Evolutionary conservation across 2,888 invertebrate genomes (phyloP).

Genomic region (Allygus modestus): DNA sequence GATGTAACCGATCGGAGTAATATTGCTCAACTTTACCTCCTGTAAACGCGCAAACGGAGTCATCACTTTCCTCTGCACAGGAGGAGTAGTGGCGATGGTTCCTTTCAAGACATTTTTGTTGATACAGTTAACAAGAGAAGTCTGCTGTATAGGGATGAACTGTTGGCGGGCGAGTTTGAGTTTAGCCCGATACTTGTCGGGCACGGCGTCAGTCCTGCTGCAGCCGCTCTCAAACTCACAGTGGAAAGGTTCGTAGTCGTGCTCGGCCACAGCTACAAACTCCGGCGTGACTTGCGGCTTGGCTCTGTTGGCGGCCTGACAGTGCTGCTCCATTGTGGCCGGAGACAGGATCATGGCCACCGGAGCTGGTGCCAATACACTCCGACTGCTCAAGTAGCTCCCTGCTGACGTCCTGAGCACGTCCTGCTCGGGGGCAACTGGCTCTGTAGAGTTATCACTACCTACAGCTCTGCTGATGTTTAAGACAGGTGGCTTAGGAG

Average conservation of each 20-base stretch:
- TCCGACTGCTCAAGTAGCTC: background rate
- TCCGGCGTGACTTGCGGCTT: background rate
- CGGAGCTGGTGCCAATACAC: background rate
- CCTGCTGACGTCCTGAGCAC: no score
- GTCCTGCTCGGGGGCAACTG: background rate
- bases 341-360: background rate
- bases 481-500: background rate
- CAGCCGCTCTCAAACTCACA: slow-evolving; percentile 6
- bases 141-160: slow-evolving; percentile 5
- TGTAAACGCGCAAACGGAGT: background rate
- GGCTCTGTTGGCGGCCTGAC: background rate
- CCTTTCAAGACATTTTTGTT: background rate
- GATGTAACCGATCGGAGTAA: slow-evolving; percentile 20
- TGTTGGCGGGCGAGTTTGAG: background rate
- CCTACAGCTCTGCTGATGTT: background rate
- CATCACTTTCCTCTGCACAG: background rate
- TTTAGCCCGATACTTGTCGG: background rate
- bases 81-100: background rate
- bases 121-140: background rate
- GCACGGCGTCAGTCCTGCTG: slow-evolving; percentile 21
- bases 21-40: background rate
- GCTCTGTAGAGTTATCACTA: background rate
- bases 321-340: background rate
- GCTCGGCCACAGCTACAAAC: slow-evolving; percentile 25
- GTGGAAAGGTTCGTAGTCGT: background rate